These are phyloP conservation scores for Amphipoea oculea DNA, from an alignment of 2,888 invertebrate species.

Conservation along the genomic window DNA sequence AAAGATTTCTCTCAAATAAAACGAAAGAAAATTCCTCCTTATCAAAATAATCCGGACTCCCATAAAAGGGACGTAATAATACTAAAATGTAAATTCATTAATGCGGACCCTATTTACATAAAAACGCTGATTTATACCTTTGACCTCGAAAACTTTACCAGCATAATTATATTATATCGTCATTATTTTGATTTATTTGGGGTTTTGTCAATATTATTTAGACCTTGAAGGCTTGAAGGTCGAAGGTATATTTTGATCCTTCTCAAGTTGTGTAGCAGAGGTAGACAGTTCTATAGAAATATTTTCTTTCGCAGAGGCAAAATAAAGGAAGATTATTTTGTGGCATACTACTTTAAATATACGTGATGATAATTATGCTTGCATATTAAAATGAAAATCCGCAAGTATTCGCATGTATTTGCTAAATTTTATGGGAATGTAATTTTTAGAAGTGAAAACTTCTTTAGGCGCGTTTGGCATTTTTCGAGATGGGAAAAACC, in stretches of 20 bases:
- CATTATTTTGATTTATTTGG: slow-evolving; percentile 26
- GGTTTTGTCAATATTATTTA: slow-evolving; percentile 15
- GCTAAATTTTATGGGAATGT: neutral
- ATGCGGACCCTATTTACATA: slow-evolving; percentile 23
- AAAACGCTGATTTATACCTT: slow-evolving; percentile 36
- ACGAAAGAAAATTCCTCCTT: neutral
- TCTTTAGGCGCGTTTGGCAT: no score
- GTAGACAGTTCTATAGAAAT: neutral
- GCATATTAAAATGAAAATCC: neutral
- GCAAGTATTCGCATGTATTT: neutral
- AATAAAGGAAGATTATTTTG: neutral
- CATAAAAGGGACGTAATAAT: slow-evolving; percentile 42
- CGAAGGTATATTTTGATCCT: neutral
- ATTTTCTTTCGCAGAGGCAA: neutral
- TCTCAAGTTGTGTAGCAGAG: neutral
- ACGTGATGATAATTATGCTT: no score
- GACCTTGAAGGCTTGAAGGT: neutral
- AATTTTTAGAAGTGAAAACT: no score
- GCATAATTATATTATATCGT: slow-evolving; percentile 7
- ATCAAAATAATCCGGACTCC: slow-evolving; percentile 27
- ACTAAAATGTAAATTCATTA: slow-evolving; percentile 53
- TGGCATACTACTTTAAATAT: neutral
- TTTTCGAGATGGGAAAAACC: no score
- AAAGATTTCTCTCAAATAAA: neutral
- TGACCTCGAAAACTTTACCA: slow-evolving; percentile 32